These are phyloP conservation scores for Sinocyclocheilus maitianheensis DNA, from an alignment of 2,113 vertebrate species.

Conservation along the genomic window DNA sequence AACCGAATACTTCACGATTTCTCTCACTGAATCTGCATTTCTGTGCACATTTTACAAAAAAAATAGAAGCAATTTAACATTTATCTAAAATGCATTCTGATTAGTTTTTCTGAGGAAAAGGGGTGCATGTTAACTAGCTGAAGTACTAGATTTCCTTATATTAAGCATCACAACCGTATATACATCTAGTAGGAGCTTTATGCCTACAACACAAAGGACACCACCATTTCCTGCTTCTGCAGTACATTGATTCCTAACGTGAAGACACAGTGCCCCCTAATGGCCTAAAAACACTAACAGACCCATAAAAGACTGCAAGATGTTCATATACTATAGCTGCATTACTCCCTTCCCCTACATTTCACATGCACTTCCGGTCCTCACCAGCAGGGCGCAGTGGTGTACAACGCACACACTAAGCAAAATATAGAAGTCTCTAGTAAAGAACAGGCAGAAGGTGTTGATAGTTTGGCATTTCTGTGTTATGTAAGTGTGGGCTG, in stretches of 20 bases:
- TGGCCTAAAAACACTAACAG: constrained; percentile 59
- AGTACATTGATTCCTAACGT: neutral
- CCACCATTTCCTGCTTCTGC: constrained; percentile 10
- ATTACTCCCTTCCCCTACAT: constrained; percentile 27
- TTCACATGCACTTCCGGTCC: constrained; percentile 51
- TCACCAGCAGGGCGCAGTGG: constrained; percentile 76
- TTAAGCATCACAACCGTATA: neutral
- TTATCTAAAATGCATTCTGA: neutral
- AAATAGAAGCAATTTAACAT: neutral
- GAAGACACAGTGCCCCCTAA: constrained; percentile 79
- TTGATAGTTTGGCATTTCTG: neutral
- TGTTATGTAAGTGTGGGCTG: neutral
- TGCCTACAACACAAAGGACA: constrained; percentile 4
- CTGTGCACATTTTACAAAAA: neutral
- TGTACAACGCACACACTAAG: constrained; percentile 55
- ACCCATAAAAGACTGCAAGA: neutral
- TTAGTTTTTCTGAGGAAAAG: neutral
- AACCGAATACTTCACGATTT: neutral
- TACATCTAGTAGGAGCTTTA: neutral
- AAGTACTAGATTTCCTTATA: neutral
- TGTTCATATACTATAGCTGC: neutral
- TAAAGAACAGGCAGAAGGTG: neutral
- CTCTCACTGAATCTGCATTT: neutral
- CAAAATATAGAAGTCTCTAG: neutral
- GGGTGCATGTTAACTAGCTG: neutral